phyloP scores from a whole-genome alignment of 1,140 invertebrate species.

The Hyles vespertilio region DNA sequence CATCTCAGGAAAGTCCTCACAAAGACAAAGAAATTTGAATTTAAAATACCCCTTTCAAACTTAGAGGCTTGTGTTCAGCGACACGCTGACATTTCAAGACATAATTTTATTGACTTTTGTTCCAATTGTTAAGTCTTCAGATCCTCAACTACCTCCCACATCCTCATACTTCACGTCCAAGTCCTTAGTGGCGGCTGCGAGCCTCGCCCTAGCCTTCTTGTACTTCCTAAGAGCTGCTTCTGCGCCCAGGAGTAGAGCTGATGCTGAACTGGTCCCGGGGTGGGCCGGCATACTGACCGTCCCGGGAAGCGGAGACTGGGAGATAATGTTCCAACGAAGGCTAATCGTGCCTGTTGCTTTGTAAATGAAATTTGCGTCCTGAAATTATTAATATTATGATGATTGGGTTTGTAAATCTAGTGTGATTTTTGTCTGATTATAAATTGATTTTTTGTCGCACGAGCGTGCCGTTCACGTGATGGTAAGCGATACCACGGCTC shows the following conservation, averaged over 20 bases:
- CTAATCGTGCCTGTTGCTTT: slow-evolving; percentile 33
- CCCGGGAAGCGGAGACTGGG: slow-evolving; percentile 19
- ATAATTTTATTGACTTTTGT: neutral
- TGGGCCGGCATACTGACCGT: neutral
- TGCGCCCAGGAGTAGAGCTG: slow-evolving; percentile 39
- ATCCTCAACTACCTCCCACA: neutral
- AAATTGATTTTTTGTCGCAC: too few relatives aligned
- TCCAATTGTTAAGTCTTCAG: neutral
- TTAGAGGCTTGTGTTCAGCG: too few relatives aligned
- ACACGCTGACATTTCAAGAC: too few relatives aligned
- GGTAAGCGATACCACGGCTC: too few relatives aligned
- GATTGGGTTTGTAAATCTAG: too few relatives aligned
- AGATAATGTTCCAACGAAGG: slow-evolving; percentile 35
- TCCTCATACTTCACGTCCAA: slow-evolving; percentile 15
- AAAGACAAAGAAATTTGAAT: too few relatives aligned
- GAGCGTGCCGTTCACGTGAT: too few relatives aligned
- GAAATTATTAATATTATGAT: slow-evolving; percentile 7
- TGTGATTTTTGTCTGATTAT: too few relatives aligned
- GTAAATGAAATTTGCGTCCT: slow-evolving; percentile 42
- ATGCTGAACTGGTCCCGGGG: slow-evolving; percentile 19
- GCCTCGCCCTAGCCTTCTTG: slow-evolving; percentile 35
- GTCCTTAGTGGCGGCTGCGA: slow-evolving; percentile 42
- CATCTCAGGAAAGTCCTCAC: too few relatives aligned
- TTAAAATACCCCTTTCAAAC: too few relatives aligned
- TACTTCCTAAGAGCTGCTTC: slow-evolving; percentile 48